Base-by-base conservation (phyloP, 1,140 invertebrate species). In the Drosophila watanabei region DNA sequence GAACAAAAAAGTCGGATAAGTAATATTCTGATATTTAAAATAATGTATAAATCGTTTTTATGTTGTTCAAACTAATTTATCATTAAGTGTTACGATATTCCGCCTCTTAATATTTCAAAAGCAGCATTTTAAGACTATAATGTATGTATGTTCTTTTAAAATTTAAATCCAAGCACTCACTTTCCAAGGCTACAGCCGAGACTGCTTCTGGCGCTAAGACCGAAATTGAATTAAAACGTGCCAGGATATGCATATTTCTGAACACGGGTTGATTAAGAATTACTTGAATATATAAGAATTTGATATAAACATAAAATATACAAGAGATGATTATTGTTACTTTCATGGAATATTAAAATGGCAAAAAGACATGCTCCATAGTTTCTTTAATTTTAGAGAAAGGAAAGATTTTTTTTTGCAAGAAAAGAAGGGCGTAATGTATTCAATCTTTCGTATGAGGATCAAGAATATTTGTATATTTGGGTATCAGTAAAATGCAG, bases 181-280 rank as follows among this genome's bases (percentile, higher is more conserved):
- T 14, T 20, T 20, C 5, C n/a, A 28, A 45, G 30, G 45, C 16
- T 65, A 20, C 37, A 41, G 59, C 66, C 62, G 64, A 59, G 30
- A 35, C 39, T 33, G 51, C 52, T 56, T 45, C 48, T 52, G 24
- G 52, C 52, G 37, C 32, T 43, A 30, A 45, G 24, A 52, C 39
- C 32, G 18, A 18, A 76, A 65, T 64, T 54, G 33, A 43, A 65
- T 59, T 51, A 46, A 54, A 37, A 35, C 24, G 57, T 70, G 54
- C 13, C n/a, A 20, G 4, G 8, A n/a, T 20, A 37, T 56, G 18
- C 52, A 24, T 37, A 56, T 56, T 56, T 24, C 37, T 37, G 20
- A 37, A 20, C 66, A 39, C 24, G 69, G 69, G 68, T 33, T 58
- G 65, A 70, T 39, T 72, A 41, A 72, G 37, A 39, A 72, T 35